Evolutionary conservation across 2,113 vertebrate genomes (phyloP).

Genomic region (Eulacestoma nigropectus): DNA sequence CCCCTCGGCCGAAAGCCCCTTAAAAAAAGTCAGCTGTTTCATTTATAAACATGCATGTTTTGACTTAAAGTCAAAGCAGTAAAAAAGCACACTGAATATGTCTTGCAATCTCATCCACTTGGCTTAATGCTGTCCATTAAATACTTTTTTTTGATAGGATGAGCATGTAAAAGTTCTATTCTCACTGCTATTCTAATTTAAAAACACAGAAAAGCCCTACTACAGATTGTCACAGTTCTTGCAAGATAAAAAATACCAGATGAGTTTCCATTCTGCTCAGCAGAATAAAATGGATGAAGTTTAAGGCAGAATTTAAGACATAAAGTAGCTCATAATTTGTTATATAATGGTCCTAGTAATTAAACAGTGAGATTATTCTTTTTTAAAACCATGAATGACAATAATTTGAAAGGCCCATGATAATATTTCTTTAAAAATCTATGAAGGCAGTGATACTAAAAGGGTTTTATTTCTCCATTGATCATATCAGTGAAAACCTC

Average conservation of each 20-base stretch:
- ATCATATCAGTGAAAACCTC: background rate
- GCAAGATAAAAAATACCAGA: background rate
- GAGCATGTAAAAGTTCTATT: background rate
- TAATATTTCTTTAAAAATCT: background rate
- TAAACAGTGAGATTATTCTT: background rate
- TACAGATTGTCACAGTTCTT: background rate
- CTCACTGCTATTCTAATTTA: background rate
- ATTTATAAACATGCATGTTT: background rate
- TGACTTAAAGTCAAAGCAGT: background rate
- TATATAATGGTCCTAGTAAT: background rate
- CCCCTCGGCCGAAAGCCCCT: rapidly evolving
- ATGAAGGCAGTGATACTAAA: background rate
- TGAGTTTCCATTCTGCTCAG: constrained; percentile 3
- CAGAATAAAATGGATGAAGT: background rate
- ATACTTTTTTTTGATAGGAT: background rate
- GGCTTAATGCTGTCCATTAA: background rate
- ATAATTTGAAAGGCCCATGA: background rate
- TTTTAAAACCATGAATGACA: background rate
- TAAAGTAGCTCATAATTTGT: background rate
- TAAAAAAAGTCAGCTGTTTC: background rate
- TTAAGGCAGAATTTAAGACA: background rate
- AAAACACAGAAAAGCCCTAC: background rate
- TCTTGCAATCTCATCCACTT: background rate
- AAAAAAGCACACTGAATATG: background rate
- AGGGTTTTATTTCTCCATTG: background rate